phyloP scores from a whole-genome alignment of 2,888 invertebrate species.

The Sycophila texana region DNA sequence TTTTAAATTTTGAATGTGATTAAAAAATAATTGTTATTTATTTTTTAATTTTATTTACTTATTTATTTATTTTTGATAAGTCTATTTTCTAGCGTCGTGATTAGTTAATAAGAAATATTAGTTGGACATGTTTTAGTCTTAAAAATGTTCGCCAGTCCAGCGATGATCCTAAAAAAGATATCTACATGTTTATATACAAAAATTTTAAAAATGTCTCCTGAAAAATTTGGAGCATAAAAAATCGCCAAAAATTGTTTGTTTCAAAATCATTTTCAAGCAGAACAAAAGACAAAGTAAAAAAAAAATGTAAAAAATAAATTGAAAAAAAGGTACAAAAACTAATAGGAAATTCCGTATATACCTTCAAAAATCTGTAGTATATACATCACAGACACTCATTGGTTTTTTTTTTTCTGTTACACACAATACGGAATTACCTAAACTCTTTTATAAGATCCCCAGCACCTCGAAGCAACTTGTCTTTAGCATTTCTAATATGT shows the following conservation, averaged over 20 bases:
- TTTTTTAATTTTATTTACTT: background rate
- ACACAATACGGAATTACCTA: constrained; percentile 58
- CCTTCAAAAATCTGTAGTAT: constrained; percentile 56
- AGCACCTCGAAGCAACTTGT: constrained; percentile 39
- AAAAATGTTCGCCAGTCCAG: constrained; percentile 42
- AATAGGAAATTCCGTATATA: constrained; percentile 58
- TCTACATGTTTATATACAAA: constrained; percentile 1
- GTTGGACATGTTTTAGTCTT: constrained; percentile 41
- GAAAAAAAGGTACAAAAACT: constrained; percentile 22
- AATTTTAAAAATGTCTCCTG: constrained; percentile 19
- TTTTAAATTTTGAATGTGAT: too few species aligned
- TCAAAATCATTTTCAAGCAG: constrained; percentile 4
- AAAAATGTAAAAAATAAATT: constrained; percentile 14
- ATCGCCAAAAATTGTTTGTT: background rate
- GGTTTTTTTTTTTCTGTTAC: background rate
- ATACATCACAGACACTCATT: constrained; percentile 29
- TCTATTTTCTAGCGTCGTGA: constrained; percentile 12
- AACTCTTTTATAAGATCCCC: constrained; percentile 2
- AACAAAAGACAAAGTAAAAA: constrained; percentile 17
- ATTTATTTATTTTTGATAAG: background rate
- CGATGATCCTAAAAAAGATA: constrained; percentile 24
- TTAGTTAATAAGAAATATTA: constrained; percentile 28
- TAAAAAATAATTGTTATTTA: background rate
- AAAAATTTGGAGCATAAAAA: constrained; percentile 16
- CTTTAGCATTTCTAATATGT: constrained; percentile 6